Percentiles rank a stretch among this genome's conserved stretches.
These are phyloP conservation scores for Thryonomys swinderianus DNA, from an alignment of 2,113 vertebrate genomes.

Conservation along the genomic window DNA sequence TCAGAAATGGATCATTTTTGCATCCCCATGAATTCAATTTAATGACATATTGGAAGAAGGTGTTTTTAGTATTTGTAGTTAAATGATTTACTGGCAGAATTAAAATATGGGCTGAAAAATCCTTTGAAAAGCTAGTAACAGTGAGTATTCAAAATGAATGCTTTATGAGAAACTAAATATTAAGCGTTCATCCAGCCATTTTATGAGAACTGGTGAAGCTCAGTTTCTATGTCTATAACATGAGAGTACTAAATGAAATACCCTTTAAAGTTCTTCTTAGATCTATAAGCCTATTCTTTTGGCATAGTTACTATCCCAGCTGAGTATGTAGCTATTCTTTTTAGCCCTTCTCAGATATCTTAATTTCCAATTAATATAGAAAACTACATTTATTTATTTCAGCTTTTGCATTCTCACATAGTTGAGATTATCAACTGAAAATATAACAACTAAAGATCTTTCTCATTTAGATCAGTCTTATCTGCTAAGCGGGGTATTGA, in stretches of 20 bases:
- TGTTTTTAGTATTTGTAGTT: constrained; percentile 36
- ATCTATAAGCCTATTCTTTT: background rate
- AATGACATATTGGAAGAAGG: constrained; percentile 18
- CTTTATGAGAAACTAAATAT: background rate
- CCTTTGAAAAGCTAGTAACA: constrained; percentile 33
- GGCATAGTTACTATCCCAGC: background rate
- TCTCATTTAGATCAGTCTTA: constrained; percentile 15
- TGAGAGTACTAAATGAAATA: constrained; percentile 16
- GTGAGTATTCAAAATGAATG: constrained; percentile 22
- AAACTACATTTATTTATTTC: constrained; percentile 25
- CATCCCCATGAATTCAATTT: constrained; percentile 44
- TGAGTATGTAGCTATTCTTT: background rate
- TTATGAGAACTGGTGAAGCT: background rate
- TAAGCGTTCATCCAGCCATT: background rate
- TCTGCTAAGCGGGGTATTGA: constrained; percentile 68
- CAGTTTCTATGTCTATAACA: constrained; percentile 18
- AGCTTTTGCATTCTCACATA: constrained; percentile 40
- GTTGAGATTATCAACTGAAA: constrained; percentile 45
- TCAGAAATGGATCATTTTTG: constrained; percentile 17
- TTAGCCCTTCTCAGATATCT: background rate
- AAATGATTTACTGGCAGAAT: constrained; percentile 12
- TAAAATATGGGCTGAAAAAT: constrained; percentile 45
- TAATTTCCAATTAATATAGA: constrained; percentile 31
- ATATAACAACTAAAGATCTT: constrained; percentile 5
- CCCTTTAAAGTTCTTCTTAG: background rate